Base-by-base conservation (phyloP, 1,140 invertebrate genomes). In the Drosophila auraria region DNA sequence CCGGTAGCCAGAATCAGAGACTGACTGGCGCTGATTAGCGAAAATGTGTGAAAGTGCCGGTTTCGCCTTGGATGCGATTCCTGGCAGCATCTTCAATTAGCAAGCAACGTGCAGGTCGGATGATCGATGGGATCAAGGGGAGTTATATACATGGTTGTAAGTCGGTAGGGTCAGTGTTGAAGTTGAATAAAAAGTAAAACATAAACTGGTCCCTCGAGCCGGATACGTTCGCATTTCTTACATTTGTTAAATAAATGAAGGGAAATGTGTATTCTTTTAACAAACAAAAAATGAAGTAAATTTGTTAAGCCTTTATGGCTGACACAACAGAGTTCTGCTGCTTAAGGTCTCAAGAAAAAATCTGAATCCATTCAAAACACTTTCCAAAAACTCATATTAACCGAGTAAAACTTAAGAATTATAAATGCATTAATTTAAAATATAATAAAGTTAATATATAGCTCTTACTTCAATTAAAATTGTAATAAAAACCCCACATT, bases 11-110 rank as follows among this genome's bases (percentile, higher is more conserved):
- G 38, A 57, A 40, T 57, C 54, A 23, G 36, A 15, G 36, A 33
- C 36, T 15, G 53, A 75, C 53, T 30, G 66, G 47, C 54, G 59
- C 81, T 90, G 82, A 90, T 86, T 82, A 90, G 87, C 82, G 65
- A 77, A 90, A 90, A 90, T 71, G 86, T 90, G 86, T 90, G 86
- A 90, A 89, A 90, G 74, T 78, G 78, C 47, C 57, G 53, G 50
- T 53, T 40, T 38, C 4, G 36, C 36, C 45, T 14, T 5, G 30
- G n/a, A 11, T 23, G 64, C 44, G 20, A 58, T n/a, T 72, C 36
- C 36, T 20, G 65, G 33, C 38, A 70, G 42, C 17, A 23, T 15
- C 47, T 61, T 82, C 73, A 81, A 86, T 81, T 81, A 69, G 82
- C 30, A 36, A 56, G 62, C 62, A 65, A 82, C 73, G 38, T 79